Evolutionary conservation across 2,888 invertebrate species (phyloP), one percentile per base, ranked within the genome.

Genomic region (Ditylenchus weischeri): DNA sequence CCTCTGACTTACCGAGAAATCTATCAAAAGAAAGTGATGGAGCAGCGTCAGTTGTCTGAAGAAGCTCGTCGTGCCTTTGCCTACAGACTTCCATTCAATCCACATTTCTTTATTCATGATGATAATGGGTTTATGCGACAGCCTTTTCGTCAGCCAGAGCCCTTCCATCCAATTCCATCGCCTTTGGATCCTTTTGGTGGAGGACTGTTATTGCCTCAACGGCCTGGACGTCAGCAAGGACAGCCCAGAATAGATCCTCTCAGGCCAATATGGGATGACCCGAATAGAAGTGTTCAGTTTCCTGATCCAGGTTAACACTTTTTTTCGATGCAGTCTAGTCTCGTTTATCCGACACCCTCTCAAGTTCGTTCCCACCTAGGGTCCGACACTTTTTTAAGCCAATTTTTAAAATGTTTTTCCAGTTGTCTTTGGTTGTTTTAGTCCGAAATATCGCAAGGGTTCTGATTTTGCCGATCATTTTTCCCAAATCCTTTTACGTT

Each of bases 201-300:
- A 7, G 13, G 54, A 11, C 5, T 54, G 3, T 2, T 54, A 7
- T 15, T 54, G 10, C 54, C 54, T 21, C 54, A 54, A 54, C 21
- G 54, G 10, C 54, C 21, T 23, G 23, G 23, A 18, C 13, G 13
- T 29, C 54, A 54, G 54, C 54, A 11, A 54, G 7, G 7, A 13
- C 54, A 54, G 29, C 54, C 54, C 4, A 21, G 54, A 54, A 29
- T 54, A 23, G 10, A 23, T 21, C 54, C 13, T 23, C 54, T 15
- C n/a, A 6, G 29, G 29, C 54, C 54, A 23, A 15, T 54, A 54
- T 54, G 54, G 54, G 54, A 54, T 29, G 54, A 54, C n/a, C 54
- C 54, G n/a, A 54, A 54, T 54, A 2, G 7, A 18, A 13, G 3
- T 23, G 7, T 6, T 29, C 15, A 54, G n/a, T 7, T 7, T 54